phyloP scores from a whole-genome alignment of 2,888 invertebrate genomes.

The Julus scanicus region DNA sequence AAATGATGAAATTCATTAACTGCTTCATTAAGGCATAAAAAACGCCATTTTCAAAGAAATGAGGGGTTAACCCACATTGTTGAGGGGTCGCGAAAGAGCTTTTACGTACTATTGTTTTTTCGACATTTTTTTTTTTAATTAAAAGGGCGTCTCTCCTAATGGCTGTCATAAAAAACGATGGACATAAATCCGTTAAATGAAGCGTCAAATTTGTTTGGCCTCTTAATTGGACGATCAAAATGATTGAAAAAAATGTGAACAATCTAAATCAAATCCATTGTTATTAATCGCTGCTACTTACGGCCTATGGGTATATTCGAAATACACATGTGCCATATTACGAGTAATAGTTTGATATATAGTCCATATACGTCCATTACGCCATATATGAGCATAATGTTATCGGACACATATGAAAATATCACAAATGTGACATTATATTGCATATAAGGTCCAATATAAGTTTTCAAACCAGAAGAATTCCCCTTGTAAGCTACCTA shows the following conservation, averaged over 20 bases:
- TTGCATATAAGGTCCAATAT: no score
- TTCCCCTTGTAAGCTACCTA: no score
- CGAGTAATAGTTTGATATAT: no score
- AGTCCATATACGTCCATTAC: no score
- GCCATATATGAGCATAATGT: no score
- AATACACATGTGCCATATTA: no score
- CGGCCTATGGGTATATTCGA: no score
- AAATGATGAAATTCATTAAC: slow-evolving; percentile 27
- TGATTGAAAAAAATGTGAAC: not conserved
- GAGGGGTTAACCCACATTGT: not conserved
- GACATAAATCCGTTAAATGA: slow-evolving; percentile 24
- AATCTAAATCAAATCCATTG: not conserved
- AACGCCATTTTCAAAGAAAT: slow-evolving; percentile 11
- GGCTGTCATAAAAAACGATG: not conserved
- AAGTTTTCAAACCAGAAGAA: no score
- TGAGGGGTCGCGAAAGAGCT: not conserved
- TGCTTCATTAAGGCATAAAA: slow-evolving; percentile 18
- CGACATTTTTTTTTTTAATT: not conserved
- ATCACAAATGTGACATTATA: no score
- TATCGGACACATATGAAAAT: no score
- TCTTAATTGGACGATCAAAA: not conserved
- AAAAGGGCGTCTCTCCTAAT: slow-evolving; percentile 12
- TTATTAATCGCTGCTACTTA: not conserved
- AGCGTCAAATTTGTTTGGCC: slow-evolving; percentile 10
- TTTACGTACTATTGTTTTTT: not conserved